Percentiles rank a stretch among this genome's conserved stretches.
phyloP scores from a whole-genome alignment of 2,113 vertebrate species.

The rabbit (Oryctolagus cuniculus) region DNA sequence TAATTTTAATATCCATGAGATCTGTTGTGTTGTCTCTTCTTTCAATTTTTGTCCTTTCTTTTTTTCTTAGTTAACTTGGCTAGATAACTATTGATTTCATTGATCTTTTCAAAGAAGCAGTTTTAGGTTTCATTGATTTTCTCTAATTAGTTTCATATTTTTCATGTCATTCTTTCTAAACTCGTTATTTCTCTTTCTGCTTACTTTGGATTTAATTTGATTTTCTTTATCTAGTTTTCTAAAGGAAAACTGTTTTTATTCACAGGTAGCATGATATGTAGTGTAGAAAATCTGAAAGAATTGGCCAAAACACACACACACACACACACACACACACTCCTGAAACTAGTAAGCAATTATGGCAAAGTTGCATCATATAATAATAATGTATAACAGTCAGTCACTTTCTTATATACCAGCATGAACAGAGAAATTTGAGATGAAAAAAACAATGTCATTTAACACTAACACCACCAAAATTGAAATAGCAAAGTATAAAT shows the following conservation, averaged over 20 bases:
- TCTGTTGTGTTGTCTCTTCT: neutral
- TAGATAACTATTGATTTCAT: neutral
- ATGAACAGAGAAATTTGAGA: too few species aligned
- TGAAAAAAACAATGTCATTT: too few species aligned
- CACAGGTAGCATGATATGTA: too few species aligned
- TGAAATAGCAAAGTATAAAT: too few species aligned
- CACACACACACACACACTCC: too few species aligned
- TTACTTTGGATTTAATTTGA: neutral
- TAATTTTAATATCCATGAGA: neutral
- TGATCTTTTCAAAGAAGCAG: neutral
- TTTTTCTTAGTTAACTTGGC: neutral
- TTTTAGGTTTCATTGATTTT: neutral
- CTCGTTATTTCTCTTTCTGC: neutral
- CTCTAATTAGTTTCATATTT: neutral
- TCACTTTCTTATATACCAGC: too few species aligned
- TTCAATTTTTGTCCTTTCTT: neutral
- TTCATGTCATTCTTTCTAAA: neutral
- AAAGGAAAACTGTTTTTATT: neutral
- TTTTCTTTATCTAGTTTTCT: neutral
- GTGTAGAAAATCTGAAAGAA: too few species aligned
- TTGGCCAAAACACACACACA: too few species aligned
- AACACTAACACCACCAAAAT: too few species aligned
- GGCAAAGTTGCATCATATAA: too few species aligned
- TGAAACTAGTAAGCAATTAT: too few species aligned
- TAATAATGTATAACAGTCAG: too few species aligned